Evolutionary conservation across 1,140 invertebrate species (phyloP), one percentile per base, ranked within the genome.

Genomic region (Venustaconcha ellipsiformis): DNA sequence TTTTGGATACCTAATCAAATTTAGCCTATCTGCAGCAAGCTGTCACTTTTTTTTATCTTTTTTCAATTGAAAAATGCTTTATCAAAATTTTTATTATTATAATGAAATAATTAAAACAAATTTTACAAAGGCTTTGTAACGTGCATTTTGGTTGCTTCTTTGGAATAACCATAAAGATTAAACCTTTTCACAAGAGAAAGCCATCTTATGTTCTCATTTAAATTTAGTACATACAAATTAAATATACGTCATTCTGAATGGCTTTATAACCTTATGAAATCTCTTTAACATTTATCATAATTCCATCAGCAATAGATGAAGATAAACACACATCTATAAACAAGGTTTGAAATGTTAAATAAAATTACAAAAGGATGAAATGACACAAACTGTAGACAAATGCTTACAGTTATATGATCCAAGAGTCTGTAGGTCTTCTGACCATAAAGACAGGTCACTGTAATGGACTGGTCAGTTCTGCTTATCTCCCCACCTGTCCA

Each of bases 331-430:
- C 1, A n/a, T 11, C 12, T n/a, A 15, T 55, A 20, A 12, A 15
- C 14, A 11, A n/a, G 17, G 2, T n/a, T 48, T 69, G 14, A n/a
- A n/a, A n/a, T 56, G 26, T 26, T 18, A 55, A 14, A 12, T 56
- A 18, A 1, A 18, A 56, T 56, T n/a, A 15, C 30, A 8, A 14
- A 62, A 71, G 58, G 23, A 62, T 71, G 12, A 14, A 17, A n/a
- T 15, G n/a, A n/a, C 13, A 14, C 18, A 30, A 59, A 48, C 23
- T 56, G 23, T 55, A 3, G 17, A 67, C 11, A 20, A 56, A 26
- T 62, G 75, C 76, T 83, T 79, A 87, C 86, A 20, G 82, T 86
- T n/a, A 87, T 81, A 70, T 87, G 86, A 37, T 86, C 75, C 56
- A 87, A 78, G 8, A 86, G 79, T 55, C 26, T 62, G 66, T 85